Conservation (phyloP, 2,797 vertebrate genomes). For the Sciaenops ocellatus region DNA sequence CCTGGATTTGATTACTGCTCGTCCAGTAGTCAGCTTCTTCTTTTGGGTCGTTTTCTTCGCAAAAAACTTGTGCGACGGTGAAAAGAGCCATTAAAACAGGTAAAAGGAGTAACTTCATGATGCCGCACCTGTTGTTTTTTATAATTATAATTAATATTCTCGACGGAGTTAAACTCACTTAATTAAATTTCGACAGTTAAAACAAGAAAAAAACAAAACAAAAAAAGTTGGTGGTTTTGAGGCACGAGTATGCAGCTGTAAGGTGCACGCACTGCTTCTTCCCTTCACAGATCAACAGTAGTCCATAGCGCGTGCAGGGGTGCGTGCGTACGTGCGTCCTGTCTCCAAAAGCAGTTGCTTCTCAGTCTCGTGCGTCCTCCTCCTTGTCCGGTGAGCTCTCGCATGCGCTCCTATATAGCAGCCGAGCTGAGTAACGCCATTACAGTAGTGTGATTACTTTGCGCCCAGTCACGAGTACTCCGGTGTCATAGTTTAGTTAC, state of each 20-base stretch:
- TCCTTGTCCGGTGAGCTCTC: slow-evolving; percentile 18
- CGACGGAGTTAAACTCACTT: background rate
- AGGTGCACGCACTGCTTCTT: slow-evolving; percentile 37
- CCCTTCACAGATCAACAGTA: slow-evolving; percentile 43
- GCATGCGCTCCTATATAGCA: slow-evolving; percentile 82
- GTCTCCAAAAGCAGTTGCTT: slow-evolving; percentile 31
- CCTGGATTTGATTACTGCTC: slow-evolving; percentile 87
- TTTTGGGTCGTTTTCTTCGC: slow-evolving; percentile 85
- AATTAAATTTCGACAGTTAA: too few species aligned
- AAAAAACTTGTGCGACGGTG: slow-evolving; percentile 84
- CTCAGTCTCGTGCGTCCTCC: slow-evolving; percentile 50
- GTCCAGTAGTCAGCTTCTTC: slow-evolving; percentile 91
- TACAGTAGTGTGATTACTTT: slow-evolving; percentile 34
- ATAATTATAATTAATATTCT: background rate
- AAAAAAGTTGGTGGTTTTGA: background rate
- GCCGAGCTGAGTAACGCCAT: slow-evolving; percentile 51
- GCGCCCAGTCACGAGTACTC: background rate
- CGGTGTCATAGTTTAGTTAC: background rate
- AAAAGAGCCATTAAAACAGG: slow-evolving; percentile 86
- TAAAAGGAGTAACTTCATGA: slow-evolving; percentile 89
- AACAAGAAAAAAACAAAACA: background rate
- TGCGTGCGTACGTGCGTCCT: slow-evolving; percentile 54
- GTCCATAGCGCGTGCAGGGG: slow-evolving; percentile 63
- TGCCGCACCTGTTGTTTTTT: slow-evolving; percentile 9
- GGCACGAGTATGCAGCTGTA: background rate